Percentiles rank a stretch among this genome's conserved stretches.
phyloP scores from a whole-genome alignment of 2,113 vertebrate species.

The Desmodus rotundus region DNA sequence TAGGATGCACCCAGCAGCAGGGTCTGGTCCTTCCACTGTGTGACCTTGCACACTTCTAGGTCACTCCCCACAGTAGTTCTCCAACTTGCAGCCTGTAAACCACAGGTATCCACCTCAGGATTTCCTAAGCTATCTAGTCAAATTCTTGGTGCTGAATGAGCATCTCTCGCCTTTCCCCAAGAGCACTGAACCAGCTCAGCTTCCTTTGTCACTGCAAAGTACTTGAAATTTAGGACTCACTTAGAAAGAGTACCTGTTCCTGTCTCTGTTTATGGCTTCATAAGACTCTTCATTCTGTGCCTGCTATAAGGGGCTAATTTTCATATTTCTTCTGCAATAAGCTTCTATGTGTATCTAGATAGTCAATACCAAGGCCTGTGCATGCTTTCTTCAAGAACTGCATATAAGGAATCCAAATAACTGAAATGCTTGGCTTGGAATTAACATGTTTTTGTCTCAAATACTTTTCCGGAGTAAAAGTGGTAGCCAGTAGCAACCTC shows the following conservation, averaged over 20 bases:
- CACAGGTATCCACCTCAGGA: background rate
- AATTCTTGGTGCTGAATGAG: background rate
- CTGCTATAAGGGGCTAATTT: background rate
- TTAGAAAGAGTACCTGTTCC: background rate
- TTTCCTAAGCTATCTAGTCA: background rate
- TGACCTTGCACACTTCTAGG: background rate
- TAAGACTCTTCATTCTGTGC: background rate
- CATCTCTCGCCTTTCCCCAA: background rate
- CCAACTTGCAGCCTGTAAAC: background rate
- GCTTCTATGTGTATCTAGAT: background rate
- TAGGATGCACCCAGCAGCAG: background rate
- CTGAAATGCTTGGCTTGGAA: background rate
- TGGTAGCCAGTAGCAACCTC: constrained; percentile 25
- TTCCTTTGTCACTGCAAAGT: background rate
- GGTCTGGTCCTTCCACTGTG: background rate
- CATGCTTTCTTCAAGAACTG: background rate
- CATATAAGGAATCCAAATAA: background rate
- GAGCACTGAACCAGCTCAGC: background rate
- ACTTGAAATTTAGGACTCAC: background rate
- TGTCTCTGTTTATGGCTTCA: background rate
- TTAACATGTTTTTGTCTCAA: background rate
- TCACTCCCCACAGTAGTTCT: background rate
- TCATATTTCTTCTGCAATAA: background rate
- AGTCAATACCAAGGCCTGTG: background rate
- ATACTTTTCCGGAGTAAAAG: constrained; percentile 35